These are phyloP conservation scores for Junonia oenone DNA, from an alignment of 2,888 invertebrate genomes.

Conservation along the genomic window DNA sequence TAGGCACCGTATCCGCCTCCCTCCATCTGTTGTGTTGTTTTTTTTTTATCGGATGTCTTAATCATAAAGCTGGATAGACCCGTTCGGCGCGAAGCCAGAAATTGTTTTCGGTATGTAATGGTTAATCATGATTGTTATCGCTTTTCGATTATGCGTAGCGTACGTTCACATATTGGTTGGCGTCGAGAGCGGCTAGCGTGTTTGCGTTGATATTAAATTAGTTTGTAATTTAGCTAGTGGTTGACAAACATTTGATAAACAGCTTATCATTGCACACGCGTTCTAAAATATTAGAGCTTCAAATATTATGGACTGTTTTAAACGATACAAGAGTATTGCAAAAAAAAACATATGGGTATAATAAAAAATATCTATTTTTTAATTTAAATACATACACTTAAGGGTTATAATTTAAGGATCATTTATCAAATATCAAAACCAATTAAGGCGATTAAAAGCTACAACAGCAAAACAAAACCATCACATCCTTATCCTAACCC, in stretches of 20 bases:
- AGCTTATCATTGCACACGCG: background rate
- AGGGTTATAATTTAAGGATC: too few relatives aligned
- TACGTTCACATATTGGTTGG: background rate
- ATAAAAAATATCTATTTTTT: too few relatives aligned
- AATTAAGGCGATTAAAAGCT: too few relatives aligned
- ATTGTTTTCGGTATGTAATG: constrained; percentile 31
- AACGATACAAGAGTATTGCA: background rate
- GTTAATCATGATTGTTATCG: constrained; percentile 43
- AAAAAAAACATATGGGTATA: too few relatives aligned
- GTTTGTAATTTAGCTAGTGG: constrained; percentile 12
- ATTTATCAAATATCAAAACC: too few relatives aligned
- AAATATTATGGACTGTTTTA: background rate
- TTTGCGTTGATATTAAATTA: constrained; percentile 27
- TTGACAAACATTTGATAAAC: background rate
- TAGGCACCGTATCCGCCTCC: constrained; percentile 43
- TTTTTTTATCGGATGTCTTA: constrained; percentile 39
- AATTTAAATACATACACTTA: too few relatives aligned
- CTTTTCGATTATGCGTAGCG: constrained; percentile 36
- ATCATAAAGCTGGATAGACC: constrained; percentile 40
- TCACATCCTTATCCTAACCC: background rate
- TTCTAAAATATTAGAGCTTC: background rate
- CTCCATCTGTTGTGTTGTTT: constrained; percentile 35
- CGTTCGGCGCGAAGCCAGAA: constrained; percentile 36
- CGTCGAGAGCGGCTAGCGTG: constrained; percentile 21
- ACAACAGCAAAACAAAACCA: background rate